Percentiles rank a stretch among this genome's conserved stretches.
These are phyloP conservation scores for Siniperca scherzeri DNA, from an alignment of 2,797 vertebrate species.

Conservation along the genomic window DNA sequence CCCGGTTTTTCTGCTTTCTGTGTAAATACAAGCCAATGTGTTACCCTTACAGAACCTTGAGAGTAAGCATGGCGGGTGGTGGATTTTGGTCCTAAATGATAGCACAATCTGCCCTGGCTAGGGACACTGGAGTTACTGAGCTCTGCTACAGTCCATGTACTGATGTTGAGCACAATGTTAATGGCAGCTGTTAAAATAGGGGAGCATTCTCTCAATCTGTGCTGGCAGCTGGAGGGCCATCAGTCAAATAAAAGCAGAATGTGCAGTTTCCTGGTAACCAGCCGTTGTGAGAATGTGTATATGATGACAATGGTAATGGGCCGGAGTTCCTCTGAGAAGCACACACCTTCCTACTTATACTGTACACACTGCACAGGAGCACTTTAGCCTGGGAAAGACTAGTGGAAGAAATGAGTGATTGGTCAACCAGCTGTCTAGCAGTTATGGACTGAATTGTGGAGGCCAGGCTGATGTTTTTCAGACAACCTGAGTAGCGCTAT, in stretches of 20 bases:
- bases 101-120: constrained; percentile 10
- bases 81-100: constrained; percentile 24
- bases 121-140: neutral
- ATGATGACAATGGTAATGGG: constrained; percentile 74
- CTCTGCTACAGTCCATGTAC: constrained; percentile 15
- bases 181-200: constrained; percentile 44
- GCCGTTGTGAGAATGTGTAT: constrained; percentile 59
- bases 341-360: constrained; percentile 49
- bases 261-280: constrained; percentile 80
- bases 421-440: constrained; percentile 69
- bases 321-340: constrained; percentile 66
- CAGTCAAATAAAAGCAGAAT: constrained; percentile 70
- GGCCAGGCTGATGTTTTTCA: constrained; percentile 63
- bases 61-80: constrained; percentile 9
- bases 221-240: constrained; percentile 43
- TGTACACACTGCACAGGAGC: constrained; percentile 52
- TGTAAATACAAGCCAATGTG: constrained; percentile 49
- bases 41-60: constrained; percentile 31
- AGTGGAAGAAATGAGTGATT: constrained; percentile 68
- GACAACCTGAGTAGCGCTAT: constrained; percentile 61
- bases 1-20: constrained; percentile 40
- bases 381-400: constrained; percentile 43
- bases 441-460: constrained; percentile 59
- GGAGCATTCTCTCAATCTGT: constrained; percentile 34
- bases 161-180: constrained; percentile 26